Evolutionary conservation across 64 coral and sea anemone genomes (phyloP).

Genomic region (Orbicella faveolata): DNA sequence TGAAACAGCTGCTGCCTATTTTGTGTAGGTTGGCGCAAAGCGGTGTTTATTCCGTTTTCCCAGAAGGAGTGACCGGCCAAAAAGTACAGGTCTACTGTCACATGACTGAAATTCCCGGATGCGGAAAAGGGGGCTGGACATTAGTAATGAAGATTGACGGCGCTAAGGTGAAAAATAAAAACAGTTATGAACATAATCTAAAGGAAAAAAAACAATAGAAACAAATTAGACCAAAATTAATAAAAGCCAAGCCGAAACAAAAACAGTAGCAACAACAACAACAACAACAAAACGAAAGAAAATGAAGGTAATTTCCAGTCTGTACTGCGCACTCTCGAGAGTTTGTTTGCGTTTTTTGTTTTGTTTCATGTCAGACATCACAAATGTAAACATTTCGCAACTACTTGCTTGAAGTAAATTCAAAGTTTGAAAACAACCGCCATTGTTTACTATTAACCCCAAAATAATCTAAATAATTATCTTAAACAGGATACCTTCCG

Average conservation of each 20-base stretch:
- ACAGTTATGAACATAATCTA: not conserved
- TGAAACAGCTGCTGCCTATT: not conserved
- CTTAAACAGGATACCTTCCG: slow-evolving; percentile 30
- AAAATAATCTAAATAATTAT: not conserved
- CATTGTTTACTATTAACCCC: too few relatives aligned
- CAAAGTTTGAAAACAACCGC: too few relatives aligned
- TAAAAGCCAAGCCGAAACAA: not conserved
- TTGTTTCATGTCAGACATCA: too few relatives aligned
- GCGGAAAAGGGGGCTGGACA: slow-evolving; percentile 20
- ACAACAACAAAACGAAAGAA: too few relatives aligned
- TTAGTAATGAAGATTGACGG: slow-evolving; percentile 27
- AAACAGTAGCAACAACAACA: too few relatives aligned
- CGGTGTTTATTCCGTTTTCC: slow-evolving; percentile 5
- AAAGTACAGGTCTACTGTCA: slow-evolving; percentile 1
- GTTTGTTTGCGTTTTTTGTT: too few relatives aligned
- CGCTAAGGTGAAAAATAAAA: not conserved
- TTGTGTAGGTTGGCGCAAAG: not conserved
- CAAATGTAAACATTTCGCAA: too few relatives aligned
- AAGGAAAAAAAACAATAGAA: not conserved
- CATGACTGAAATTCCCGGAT: slow-evolving; percentile 16
- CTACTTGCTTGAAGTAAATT: too few relatives aligned
- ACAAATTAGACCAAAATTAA: not conserved
- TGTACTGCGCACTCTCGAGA: too few relatives aligned
- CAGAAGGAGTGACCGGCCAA: not conserved
- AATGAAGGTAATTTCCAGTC: too few relatives aligned